These are phyloP conservation scores for Poliocrania exsul DNA, from an alignment of 2,797 vertebrate genomes.

Conservation along the genomic window DNA sequence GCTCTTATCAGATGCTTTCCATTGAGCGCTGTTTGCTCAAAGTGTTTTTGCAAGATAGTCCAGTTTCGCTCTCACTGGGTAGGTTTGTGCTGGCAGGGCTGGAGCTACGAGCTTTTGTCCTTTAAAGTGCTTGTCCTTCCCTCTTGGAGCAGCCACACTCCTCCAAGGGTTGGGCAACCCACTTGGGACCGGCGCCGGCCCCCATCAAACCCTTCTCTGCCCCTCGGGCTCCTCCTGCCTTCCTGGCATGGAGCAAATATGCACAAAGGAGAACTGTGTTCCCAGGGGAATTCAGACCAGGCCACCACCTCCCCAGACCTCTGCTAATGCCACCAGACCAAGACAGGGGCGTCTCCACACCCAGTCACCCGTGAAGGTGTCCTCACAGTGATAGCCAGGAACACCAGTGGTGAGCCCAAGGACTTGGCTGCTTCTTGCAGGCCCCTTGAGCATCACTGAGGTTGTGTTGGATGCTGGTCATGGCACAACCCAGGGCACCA, in stretches of 20 bases:
- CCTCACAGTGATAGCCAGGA: accelerated
- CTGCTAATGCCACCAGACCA: not conserved
- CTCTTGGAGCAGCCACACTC: not conserved
- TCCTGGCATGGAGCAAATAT: not conserved
- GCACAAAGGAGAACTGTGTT: accelerated
- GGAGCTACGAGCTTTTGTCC: conserved; percentile 69
- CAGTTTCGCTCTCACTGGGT: conserved; percentile 75
- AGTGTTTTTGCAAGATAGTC: conserved; percentile 84
- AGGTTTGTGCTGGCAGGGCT: conserved; percentile 59
- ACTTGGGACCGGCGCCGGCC: not conserved
- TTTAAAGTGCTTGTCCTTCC: conserved; percentile 65
- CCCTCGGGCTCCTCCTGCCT: not conserved
- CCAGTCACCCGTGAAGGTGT: accelerated
- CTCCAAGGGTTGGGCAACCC: not conserved
- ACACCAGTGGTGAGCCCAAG: not conserved
- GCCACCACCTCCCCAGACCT: not conserved
- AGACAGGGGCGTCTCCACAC: not conserved
- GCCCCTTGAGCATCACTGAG: accelerated
- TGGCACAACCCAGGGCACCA: not conserved
- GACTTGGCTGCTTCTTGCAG: accelerated
- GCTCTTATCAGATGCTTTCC: conserved; percentile 73
- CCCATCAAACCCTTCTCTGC: not conserved
- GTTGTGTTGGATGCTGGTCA: not conserved
- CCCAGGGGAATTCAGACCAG: not conserved
- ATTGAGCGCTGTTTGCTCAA: conserved; percentile 74